Base-by-base conservation (phyloP, 2,888 invertebrate genomes). In the Abrostola triplasia region DNA sequence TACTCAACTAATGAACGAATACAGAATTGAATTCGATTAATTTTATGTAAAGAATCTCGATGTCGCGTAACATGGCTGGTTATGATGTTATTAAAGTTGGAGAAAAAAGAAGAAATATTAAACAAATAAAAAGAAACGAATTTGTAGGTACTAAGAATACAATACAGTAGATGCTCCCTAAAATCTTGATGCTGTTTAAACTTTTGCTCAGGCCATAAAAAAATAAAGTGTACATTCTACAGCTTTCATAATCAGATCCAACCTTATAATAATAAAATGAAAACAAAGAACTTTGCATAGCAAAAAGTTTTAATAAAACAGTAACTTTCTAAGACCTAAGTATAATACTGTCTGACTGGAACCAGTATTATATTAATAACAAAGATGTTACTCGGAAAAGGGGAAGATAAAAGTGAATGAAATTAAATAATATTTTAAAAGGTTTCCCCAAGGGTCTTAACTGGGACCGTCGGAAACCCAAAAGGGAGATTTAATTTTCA, bases 241-340 rank as follows among this genome's bases (percentile, higher is more conserved):
- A 44, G 54, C 51, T 49, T n/a, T 59, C 52, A 38, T 56, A 70
- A 70, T 42, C 41, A 63, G 41, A 70, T 70, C 56, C 51, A 35
- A n/a, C 36, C 36, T 52, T 54, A 51, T 56, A 36, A 56, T 52
- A 12, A 24, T 42, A 36, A 36, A n/a, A 70, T 56, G n/a, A 51
- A 57, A 63, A 37, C 24, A 51, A 9, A 47, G 36, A 56, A 64
- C 49, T 70, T 59, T 6, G n/a, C 9, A 7, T 24, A 11, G 36
- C 48, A 24, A 41, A 55, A 69, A 55, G 24, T 70, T 63, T 47
- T 55, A 49, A 62, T 62, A 55, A 44, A 7, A 49, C 12, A 40
- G 10, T 58, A 55, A 58, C 36, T 50, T 60, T 56, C 1, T 24
- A 40, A 52, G 8, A 9, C 60, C 24, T 42, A 42, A 24, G 24